Percentiles rank a stretch among this genome's conserved stretches.
These are phyloP conservation scores for Chondrilla cf. caribensis DNA, from an alignment of 37 sponge, comb jelly and placozoan genomes.

Conservation along the genomic window DNA sequence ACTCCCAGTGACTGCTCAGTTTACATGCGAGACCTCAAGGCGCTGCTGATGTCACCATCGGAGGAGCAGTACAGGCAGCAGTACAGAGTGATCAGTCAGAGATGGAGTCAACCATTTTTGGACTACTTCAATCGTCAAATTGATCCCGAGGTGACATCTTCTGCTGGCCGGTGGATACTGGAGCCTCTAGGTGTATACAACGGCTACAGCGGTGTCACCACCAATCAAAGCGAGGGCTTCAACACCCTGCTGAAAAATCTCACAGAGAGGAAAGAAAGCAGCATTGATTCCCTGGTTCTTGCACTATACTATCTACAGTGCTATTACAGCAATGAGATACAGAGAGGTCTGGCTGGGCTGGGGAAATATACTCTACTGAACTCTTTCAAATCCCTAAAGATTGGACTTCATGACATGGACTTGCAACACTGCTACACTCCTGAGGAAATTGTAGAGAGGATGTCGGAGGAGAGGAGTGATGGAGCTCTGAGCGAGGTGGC, in stretches of 20 bases:
- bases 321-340: conserved; percentile 56
- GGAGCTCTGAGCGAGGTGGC: neutral
- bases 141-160: neutral
- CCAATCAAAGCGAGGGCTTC: conserved; percentile 59
- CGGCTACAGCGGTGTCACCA: conserved; percentile 62
- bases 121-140: conserved; percentile 19
- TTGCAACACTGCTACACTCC: conserved; percentile 2
- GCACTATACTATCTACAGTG: conserved; percentile 50
- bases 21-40: conserved; percentile 20
- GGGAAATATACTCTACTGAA: conserved; percentile 36
- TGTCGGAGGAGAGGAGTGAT: neutral
- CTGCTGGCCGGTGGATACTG: conserved; percentile 27
- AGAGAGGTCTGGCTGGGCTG: conserved; percentile 48
- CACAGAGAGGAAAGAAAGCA: conserved; percentile 45
- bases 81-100: neutral
- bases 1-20: conserved; percentile 34
- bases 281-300: conserved; percentile 37
- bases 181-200: conserved; percentile 39
- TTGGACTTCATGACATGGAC: neutral
- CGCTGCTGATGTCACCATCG: conserved; percentile 4
- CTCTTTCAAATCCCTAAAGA: neutral
- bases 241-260: conserved; percentile 31
- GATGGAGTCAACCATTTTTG: conserved; percentile 32
- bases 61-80: neutral
- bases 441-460: neutral